Conservation (phyloP, 2,888 invertebrate genomes). For the Schizaphis graminum region DNA sequence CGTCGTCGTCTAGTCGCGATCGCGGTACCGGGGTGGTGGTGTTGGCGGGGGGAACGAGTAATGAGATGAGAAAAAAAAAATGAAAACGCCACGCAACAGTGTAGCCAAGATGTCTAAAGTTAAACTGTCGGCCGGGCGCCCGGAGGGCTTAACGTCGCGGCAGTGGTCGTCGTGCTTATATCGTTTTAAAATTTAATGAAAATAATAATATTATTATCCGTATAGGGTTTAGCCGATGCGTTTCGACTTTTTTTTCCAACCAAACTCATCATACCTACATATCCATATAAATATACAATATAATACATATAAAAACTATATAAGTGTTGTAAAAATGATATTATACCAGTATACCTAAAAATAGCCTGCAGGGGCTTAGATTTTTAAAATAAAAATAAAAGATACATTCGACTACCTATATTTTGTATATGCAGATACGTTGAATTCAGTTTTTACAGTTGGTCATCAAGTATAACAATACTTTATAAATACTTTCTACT, state of each 20-base stretch:
- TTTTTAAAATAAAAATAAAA: background rate
- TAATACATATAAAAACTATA: too few relatives aligned
- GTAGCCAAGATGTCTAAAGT: background rate
- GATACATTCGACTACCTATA: background rate
- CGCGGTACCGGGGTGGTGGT: background rate
- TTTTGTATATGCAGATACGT: background rate
- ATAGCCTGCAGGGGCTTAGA: background rate
- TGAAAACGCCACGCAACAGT: slow-evolving; percentile 1
- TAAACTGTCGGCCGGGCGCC: background rate
- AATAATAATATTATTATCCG: background rate
- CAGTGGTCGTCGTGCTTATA: background rate
- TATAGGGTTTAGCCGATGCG: too few relatives aligned
- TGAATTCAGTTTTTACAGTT: background rate
- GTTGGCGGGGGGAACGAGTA: background rate
- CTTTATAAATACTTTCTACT: background rate
- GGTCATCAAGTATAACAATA: background rate
- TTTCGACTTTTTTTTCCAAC: background rate
- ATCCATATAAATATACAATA: too few relatives aligned
- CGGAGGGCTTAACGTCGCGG: background rate
- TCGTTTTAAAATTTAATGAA: background rate
- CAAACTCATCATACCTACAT: too few relatives aligned
- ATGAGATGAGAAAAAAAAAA: background rate
- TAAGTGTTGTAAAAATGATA: background rate
- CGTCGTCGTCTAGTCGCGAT: background rate
- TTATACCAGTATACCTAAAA: too few relatives aligned